phyloP scores from a whole-genome alignment of 2,113 vertebrate genomes.

The Ochotona princeps region DNA sequence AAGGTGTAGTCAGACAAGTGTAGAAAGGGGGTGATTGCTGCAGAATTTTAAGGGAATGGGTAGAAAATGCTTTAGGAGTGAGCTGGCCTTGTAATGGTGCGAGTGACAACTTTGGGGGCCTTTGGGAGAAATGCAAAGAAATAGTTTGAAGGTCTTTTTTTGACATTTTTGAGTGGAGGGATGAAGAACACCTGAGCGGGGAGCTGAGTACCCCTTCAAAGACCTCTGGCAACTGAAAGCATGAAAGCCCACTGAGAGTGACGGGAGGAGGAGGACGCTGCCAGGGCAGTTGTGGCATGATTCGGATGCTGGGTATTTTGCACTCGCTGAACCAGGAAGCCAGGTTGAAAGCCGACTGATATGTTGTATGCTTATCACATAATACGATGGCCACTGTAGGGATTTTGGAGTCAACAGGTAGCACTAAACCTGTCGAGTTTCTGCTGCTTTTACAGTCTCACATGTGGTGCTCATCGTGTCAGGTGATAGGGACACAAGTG shows the following conservation, averaged over 20 bases:
- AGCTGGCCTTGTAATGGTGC: background rate
- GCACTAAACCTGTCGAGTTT: conserved; percentile 36
- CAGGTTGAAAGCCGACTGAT: background rate
- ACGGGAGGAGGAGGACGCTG: conserved; percentile 6
- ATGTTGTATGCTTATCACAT: background rate
- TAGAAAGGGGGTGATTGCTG: background rate
- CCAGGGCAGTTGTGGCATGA: background rate
- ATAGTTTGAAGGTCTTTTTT: background rate
- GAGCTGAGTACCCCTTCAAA: background rate
- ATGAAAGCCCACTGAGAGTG: background rate
- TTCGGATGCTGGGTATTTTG: background rate
- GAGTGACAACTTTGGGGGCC: background rate
- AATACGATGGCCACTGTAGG: background rate
- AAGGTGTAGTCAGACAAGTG: background rate
- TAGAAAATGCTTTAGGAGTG: background rate
- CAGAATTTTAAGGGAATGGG: conserved; percentile 30
- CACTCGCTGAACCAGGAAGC: background rate
- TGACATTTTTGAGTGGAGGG: background rate
- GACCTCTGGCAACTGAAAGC: background rate
- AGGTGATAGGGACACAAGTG: background rate
- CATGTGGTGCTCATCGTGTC: background rate
- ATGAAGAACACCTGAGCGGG: background rate
- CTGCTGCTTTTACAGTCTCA: background rate
- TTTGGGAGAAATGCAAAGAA: background rate
- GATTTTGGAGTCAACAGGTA: conserved; percentile 16